Percentiles rank a stretch among this genome's conserved stretches.
Conservation (phyloP, 2,797 vertebrate genomes). For the Mormyrus hasselquistii region DNA sequence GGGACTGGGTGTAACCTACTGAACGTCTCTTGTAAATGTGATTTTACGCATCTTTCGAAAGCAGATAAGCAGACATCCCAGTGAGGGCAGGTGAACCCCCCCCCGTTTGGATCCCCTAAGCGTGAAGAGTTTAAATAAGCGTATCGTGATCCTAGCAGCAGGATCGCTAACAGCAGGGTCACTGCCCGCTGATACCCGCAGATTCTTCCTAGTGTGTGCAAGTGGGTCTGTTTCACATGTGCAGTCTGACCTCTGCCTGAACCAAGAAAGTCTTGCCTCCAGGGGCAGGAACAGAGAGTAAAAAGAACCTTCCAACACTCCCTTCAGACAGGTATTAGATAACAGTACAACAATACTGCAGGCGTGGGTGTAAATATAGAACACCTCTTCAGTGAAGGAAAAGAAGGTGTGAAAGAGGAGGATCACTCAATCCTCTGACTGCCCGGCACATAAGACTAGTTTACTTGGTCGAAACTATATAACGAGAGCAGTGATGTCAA, state of each 20-base stretch:
- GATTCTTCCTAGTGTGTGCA: background rate
- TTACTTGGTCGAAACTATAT: background rate
- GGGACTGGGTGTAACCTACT: background rate
- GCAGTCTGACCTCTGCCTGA: background rate
- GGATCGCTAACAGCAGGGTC: background rate
- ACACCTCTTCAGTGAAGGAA: background rate
- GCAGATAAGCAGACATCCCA: background rate
- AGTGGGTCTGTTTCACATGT: background rate
- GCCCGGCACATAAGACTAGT: background rate
- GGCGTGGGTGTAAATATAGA: slow-evolving; percentile 14
- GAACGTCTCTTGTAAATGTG: background rate
- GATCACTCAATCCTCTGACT: background rate
- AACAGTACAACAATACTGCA: slow-evolving; percentile 6
- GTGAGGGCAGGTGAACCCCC: background rate
- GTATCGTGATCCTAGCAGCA: background rate
- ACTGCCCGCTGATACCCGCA: background rate
- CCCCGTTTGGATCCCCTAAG: background rate
- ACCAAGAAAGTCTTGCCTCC: background rate
- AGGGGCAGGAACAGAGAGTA: background rate
- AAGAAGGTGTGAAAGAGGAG: background rate
- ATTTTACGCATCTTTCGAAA: background rate
- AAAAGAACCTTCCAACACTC: background rate
- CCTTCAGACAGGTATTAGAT: slow-evolving; percentile 14
- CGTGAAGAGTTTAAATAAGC: slow-evolving; percentile 10
- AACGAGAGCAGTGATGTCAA: background rate